Conservation (phyloP, 2,113 vertebrate species). For the Hydrochoerus hydrochaeris region DNA sequence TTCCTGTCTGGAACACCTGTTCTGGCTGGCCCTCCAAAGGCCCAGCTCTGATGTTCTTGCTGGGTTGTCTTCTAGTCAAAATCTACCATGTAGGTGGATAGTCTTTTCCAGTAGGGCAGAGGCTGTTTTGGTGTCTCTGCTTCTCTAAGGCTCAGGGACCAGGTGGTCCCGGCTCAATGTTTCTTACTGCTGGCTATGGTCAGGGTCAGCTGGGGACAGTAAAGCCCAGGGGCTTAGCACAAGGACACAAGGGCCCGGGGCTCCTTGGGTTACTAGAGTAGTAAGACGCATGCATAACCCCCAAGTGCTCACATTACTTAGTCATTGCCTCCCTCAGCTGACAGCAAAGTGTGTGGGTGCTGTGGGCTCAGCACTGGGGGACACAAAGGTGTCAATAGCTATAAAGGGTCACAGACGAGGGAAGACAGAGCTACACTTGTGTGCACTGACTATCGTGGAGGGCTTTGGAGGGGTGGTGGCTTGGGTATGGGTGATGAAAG, state of each 20-base stretch:
- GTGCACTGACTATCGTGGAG: not conserved
- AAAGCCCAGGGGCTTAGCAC: not conserved
- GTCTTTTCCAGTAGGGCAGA: not conserved
- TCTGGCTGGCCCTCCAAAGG: not conserved
- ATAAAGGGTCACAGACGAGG: rapidly evolving
- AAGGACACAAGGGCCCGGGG: not conserved
- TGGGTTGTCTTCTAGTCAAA: not conserved
- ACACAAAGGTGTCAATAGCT: not conserved
- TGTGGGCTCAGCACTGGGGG: not conserved
- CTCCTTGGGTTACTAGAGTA: not conserved
- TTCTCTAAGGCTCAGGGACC: not conserved
- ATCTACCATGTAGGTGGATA: not conserved
- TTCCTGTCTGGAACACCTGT: not conserved
- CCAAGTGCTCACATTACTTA: rapidly evolving
- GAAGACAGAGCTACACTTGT: not conserved
- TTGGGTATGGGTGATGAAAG: not conserved
- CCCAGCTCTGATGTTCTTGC: not conserved
- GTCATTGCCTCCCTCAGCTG: too few relatives aligned
- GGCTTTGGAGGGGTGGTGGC: not conserved
- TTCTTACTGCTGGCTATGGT: not conserved
- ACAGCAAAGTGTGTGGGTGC: not conserved
- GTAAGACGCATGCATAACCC: not conserved
- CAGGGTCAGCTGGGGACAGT: not conserved
- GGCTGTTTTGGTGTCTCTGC: not conserved
- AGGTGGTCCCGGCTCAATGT: not conserved